A percentile compares a stretch with the other conserved stretches of the same genome.
Conservation (phyloP, 2,888 invertebrate species). For the Pasiphila rectangulata region DNA sequence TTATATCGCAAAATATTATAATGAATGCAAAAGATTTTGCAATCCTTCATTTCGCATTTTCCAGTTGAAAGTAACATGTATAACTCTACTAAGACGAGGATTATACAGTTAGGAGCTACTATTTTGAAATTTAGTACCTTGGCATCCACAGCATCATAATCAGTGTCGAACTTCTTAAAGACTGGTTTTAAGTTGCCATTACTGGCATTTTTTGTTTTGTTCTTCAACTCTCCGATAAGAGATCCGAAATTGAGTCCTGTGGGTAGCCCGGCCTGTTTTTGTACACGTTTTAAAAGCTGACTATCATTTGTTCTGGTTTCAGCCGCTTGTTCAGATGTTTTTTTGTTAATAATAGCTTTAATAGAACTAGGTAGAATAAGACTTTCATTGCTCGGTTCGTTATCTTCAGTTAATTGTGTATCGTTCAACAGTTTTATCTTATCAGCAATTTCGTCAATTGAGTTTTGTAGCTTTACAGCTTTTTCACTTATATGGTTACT, state of each 20-base stretch:
- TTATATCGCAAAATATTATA: too few relatives aligned
- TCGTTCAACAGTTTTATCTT: slow-evolving; percentile 47
- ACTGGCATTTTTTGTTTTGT: slow-evolving; percentile 61
- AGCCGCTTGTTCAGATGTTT: slow-evolving; percentile 12
- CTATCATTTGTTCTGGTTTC: slow-evolving; percentile 36
- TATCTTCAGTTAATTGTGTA: slow-evolving; percentile 29
- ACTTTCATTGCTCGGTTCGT: slow-evolving; percentile 27
- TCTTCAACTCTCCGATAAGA: slow-evolving; percentile 71
- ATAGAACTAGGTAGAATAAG: slow-evolving; percentile 21
- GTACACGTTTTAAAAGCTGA: slow-evolving; percentile 57
- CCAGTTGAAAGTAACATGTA: too few relatives aligned
- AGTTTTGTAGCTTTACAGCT: slow-evolving; percentile 44
- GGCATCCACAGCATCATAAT: slow-evolving; percentile 48
- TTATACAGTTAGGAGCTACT: too few relatives aligned
- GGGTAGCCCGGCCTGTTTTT: slow-evolving; percentile 63
- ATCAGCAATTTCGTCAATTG: slow-evolving; percentile 54
- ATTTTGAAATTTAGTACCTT: slow-evolving; percentile 45
- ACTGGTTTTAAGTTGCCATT: slow-evolving; percentile 68
- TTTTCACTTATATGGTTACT: slow-evolving; percentile 47
- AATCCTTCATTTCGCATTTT: too few relatives aligned
- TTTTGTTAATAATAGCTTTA: slow-evolving; percentile 18
- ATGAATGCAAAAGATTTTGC: too few relatives aligned
- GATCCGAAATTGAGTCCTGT: slow-evolving; percentile 68
- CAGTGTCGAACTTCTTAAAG: slow-evolving; percentile 68
- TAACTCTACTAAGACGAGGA: too few relatives aligned